Base-by-base conservation (phyloP, 2,113 vertebrate species). In the Chaenogobius annularis region DNA sequence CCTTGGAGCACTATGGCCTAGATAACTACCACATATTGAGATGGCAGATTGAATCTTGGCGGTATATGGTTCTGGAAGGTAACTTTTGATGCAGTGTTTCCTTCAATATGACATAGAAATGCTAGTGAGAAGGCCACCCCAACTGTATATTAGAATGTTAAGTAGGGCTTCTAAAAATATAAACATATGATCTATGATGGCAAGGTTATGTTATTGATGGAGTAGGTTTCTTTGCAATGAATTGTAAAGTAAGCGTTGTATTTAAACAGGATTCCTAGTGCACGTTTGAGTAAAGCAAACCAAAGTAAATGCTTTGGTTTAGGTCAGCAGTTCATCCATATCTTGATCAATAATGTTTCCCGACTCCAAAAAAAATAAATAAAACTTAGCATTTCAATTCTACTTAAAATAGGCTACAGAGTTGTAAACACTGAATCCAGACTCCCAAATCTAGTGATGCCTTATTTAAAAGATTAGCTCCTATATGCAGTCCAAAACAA, bases 21-120 rank as follows among this genome's bases (percentile, higher is more conserved):
- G 78, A 89, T 90, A 90, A 80, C 73, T 70, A 68, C 73, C 82
- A 81, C 87, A 83, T 79, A 85, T 89, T 86, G 84, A 80, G 86
- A 80, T 22, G 67, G 67, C 85, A 85, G 83, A 84, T 89, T 90
- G 83, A 83, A 88, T 86, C 77, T 86, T 82, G 71, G 82, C 78
- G 71, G 72, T 78, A 55, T 80, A 40, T 69, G 76, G 52, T 86
- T 88, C 84, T 73, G 65, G 78, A 75, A 79, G 77, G 58, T 54
- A 77, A 85, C 68, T 75, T 85, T 80, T 73, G 72, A 78, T 81
- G 58, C 70, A 61, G 66, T 87, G 66, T 85, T 75, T 64, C 73
- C 47, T 66, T 52, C 66, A 75, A 54, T 80, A 58, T 74, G 77
- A 66, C 69, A 66, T 58, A 63, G 70, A 78, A 73, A 67, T 31